Evolutionary conservation across 1,140 invertebrate genomes (phyloP), one percentile per base, ranked within the genome.

Genomic region (Hirudo medicinalis): DNA sequence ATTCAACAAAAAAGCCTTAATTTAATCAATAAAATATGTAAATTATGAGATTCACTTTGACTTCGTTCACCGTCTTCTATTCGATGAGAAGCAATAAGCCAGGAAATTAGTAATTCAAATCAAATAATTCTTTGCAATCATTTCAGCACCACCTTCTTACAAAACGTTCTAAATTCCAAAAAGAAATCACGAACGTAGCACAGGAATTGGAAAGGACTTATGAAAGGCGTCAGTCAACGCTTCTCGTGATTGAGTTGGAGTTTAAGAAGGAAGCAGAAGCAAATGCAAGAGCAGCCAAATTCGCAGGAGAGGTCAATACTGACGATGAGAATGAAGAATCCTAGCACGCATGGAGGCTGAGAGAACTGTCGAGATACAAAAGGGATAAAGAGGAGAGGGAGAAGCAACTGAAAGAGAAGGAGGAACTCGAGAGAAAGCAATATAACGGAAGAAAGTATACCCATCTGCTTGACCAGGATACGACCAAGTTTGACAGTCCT

Each of bases 301-400:
- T 77, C 17, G 76, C 78, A 20, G 87, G 91, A 76, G 90, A 92
- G 78, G 88, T 99, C 2, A 89, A 90, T 78, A 97, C 95, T 0
- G 96, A 97, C 79, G 96, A 99, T 82, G 97, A 98, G 80, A 94
- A 96, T 81, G 93, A 97, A 78, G 96, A 99, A 81, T 93, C 94
- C 77, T 99, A 97, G 79, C 96, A 98, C 82, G 87, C 90, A 0
- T 99, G 96, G 96, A 99, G 99, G 74, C 43, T 73, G 71, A 67
- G 60, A 57, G 83, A 99, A 84, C 85, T 99, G 76, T 95, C 94
- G 80, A 83, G 96, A 53, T 89, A 98, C 53, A 99, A 98, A 81
- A 84, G 94, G n/a, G 93, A 98, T 80, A 87, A 93, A 75, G 94
- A 98, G 77, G 92, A 97, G 83, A 84, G 91, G 76, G 94, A 97